Conservation (phyloP, 2,113 vertebrate genomes). For the Anarrhichthys ocellatus region DNA sequence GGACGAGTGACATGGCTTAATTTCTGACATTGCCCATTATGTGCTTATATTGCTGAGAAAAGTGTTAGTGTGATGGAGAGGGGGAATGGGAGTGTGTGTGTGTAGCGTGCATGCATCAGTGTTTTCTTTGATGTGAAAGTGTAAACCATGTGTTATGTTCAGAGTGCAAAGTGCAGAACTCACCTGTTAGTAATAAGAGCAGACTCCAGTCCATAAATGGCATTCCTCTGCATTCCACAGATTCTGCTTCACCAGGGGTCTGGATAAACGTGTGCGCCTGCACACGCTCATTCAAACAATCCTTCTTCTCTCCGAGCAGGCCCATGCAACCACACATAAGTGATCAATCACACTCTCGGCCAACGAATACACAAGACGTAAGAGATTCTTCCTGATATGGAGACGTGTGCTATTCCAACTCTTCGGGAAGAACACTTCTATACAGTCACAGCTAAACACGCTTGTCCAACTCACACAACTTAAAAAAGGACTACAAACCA, state of each 20-base stretch:
- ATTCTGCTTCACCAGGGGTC: constrained; percentile 85
- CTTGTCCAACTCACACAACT: constrained; percentile 3
- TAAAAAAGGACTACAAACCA: constrained; percentile 10
- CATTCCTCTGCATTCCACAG: constrained; percentile 83
- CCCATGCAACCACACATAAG: constrained; percentile 48
- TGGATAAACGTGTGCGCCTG: constrained; percentile 67
- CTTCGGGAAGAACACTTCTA: constrained; percentile 17
- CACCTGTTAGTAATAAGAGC: constrained; percentile 87
- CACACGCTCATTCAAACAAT: constrained; percentile 61
- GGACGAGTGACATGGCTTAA: constrained; percentile 73
- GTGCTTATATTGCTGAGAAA: constrained; percentile 61
- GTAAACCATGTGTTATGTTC: constrained; percentile 65
- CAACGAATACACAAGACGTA: constrained; percentile 44
- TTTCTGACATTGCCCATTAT: constrained; percentile 56
- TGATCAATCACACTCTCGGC: constrained; percentile 64
- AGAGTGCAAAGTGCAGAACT: constrained; percentile 75
- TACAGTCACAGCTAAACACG: constrained; percentile 19
- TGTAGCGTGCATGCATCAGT: constrained; percentile 8
- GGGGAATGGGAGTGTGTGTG: constrained; percentile 44
- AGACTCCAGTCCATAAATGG: constrained; percentile 75
- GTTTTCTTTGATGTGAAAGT: constrained; percentile 69
- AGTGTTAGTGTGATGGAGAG: constrained; percentile 42
- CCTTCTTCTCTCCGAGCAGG: constrained; percentile 35
- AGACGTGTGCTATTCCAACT: constrained; percentile 30
- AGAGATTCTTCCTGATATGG: constrained; percentile 48